Evolutionary conservation across 2,888 invertebrate species (phyloP).

Genomic region (Dolichopus griseipennis): DNA sequence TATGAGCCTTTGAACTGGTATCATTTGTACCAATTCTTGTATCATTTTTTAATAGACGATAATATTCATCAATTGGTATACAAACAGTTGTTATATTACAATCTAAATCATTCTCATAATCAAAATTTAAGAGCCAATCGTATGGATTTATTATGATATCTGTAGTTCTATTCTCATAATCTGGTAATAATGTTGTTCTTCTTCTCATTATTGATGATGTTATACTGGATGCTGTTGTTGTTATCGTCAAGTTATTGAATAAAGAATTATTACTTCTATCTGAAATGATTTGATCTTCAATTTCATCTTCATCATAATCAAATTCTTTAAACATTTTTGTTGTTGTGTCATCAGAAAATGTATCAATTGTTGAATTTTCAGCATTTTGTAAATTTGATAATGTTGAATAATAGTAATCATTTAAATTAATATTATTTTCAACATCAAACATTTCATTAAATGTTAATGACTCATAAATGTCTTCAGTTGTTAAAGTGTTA

Average conservation of each 20-base stretch:
- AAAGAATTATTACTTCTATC: neutral
- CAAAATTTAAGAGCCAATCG: neutral
- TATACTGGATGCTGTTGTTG: neutral
- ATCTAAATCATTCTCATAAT: conserved; percentile 14
- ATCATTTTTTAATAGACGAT: neutral
- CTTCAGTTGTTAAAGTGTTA: neutral
- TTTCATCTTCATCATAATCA: neutral
- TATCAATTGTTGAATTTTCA: neutral
- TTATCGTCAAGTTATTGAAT: neutral
- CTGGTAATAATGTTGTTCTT: conserved; percentile 10
- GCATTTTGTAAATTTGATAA: conserved; percentile 16
- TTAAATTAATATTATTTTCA: conserved; percentile 14
- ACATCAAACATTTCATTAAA: neutral
- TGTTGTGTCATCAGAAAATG: neutral
- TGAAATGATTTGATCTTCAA: neutral
- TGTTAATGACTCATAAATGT: conserved; percentile 7
- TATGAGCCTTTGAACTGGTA: conserved; percentile 13
- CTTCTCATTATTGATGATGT: conserved; percentile 11
- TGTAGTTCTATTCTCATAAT: conserved; percentile 11
- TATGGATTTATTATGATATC: conserved; percentile 4
- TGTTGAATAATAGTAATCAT: conserved; percentile 24
- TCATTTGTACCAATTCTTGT: conserved; percentile 12
- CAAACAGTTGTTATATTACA: conserved; percentile 22
- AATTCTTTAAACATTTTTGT: neutral
- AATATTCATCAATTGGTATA: conserved; percentile 1